Base-by-base conservation (phyloP, 2,888 invertebrate species). In the Hyalella azteca region DNA sequence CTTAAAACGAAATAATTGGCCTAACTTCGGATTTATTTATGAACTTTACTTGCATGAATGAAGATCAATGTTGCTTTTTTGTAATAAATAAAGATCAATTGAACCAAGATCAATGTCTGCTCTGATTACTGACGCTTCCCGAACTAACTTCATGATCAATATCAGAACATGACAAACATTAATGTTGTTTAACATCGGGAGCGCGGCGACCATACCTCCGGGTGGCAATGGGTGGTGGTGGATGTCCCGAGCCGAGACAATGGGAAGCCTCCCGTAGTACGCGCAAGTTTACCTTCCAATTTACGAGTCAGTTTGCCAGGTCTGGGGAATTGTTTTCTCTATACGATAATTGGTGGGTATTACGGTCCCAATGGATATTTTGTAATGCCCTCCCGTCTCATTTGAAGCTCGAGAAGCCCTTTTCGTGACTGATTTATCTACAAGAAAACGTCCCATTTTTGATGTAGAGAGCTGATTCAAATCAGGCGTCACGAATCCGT, bases 331-430 rank as follows among this genome's bases (percentile, higher is more conserved):
- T 66, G 66, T 66, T 66, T 66, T 66, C 66, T 66, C 66, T 66
- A 66, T 66, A 66, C 66, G 66, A 66, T 66, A 66, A 66, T 66
- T 66, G 36, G 36, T 66, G 66, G 66, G 66, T 66, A 66, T 66
- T 66, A 66, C 36, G 36, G 32, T 32, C 36, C 66, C 66, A 66
- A 66, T 66, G 66, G 66, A 36, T 66, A 66, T 66, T 66, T 66
- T 66, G 66, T 22, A 36, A 66, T 66, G 66, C 66, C 66, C 32
- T 66, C 66, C 66, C 36, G 66, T 36, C 66, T 66, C 66, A 66
- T 66, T 66, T 66, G 66, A 66, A 66, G 66, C 66, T 36, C 66
- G 66, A 66, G 66, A 66, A 66, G 66, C 29, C 36, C 19, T 66
- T 29, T 36, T 66, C 36, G 36, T 22, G 66, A 36, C 66, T 66